Evolutionary conservation across 2,797 vertebrate genomes (phyloP).

Genomic region (Choloepus didactylus): DNA sequence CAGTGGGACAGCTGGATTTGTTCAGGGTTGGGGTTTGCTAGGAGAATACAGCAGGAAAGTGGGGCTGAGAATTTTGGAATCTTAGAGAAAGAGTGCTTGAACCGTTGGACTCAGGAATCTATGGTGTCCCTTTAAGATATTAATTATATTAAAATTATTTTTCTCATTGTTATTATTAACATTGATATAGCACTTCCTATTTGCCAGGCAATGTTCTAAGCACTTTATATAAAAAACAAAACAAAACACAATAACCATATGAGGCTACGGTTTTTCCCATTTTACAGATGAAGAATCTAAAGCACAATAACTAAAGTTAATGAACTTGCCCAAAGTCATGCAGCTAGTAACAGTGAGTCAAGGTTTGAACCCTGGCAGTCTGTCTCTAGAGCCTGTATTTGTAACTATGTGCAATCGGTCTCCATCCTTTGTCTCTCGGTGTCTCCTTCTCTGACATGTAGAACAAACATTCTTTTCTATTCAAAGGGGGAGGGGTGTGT

Average conservation of each 20-base stretch:
- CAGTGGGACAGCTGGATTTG: not conserved
- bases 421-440: not conserved
- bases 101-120: not conserved
- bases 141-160: conserved; percentile 1
- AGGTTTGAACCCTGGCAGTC: not conserved
- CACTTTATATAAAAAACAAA: not conserved
- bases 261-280: not conserved
- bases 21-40: not conserved
- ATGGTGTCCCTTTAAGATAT: not conserved
- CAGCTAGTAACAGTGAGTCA: not conserved
- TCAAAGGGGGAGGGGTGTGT: not conserved
- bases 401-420: not conserved
- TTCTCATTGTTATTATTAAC: not conserved
- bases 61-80: not conserved
- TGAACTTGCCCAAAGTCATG: not conserved
- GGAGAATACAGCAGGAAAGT: not conserved
- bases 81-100: not conserved
- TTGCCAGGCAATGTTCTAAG: not conserved
- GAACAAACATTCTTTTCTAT: conserved; percentile 8
- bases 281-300: not conserved
- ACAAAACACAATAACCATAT: not conserved
- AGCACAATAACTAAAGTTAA: not conserved
- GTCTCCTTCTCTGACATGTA: not conserved
- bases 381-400: not conserved
- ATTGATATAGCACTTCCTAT: not conserved